Evolutionary conservation across 2,888 invertebrate species (phyloP), one percentile per base, ranked within the genome.

Genomic region (Eilema sororculum): DNA sequence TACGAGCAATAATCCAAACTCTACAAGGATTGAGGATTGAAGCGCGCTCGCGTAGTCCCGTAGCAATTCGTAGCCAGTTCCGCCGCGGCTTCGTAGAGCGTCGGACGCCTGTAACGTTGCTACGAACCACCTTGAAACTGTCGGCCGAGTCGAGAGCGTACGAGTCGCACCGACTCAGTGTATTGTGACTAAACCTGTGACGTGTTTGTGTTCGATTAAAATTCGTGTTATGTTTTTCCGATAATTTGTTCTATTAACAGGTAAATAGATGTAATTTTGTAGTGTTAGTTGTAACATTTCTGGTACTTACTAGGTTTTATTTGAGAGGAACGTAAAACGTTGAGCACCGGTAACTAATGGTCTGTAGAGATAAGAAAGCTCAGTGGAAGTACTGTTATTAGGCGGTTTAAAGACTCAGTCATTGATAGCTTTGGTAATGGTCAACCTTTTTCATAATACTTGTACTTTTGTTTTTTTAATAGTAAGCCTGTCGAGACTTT

Each of bases 1-100:
- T 92, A 87, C 87, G 88, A 90, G 87, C 87, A 90, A 90, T 91
- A 91, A 90, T 92, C 90, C 89, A 87, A 90, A 91, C 85, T 88
- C 90, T 89, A 87, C 85, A 86, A 84, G 89, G 90, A 86, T 89
- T 88, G 89, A 84, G 89, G 90, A 86, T 89, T 88, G 89, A 89
- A 92, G 88, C 89, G 88, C 90, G 87, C 88, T 80, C 86, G 87
- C 91, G 92, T 91, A 91, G 90, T 87, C 63, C 12, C 68, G 67
- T 73, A 68, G 66, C 90, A 85, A 5, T 57, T 30, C 90, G 92
- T 92, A 91, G 92, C 86, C 93, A 94, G 94, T 94, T 88, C 89
- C 89, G 87, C 85, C 89, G 90, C 89, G 90, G 87, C 91, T 78
- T 80, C 91, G 93, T 92, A 92, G 91, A 89, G 77, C 85, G 81